A percentile compares a stretch with the other conserved stretches of the same genome.
Conservation (phyloP, 2,888 invertebrate species). For the Tipula vernalis region DNA sequence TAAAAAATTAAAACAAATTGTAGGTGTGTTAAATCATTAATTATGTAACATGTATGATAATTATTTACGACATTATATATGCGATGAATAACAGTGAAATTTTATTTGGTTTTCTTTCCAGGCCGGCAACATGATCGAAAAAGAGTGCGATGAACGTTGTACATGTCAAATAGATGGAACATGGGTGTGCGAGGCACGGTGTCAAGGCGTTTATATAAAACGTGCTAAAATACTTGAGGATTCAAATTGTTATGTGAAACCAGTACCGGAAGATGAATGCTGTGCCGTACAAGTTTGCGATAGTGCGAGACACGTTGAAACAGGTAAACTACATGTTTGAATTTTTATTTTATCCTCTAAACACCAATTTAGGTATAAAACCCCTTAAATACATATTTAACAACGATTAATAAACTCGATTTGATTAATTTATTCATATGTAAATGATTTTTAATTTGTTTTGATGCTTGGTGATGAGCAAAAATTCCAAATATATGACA, state of each 20-base stretch:
- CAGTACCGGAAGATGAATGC: constrained; percentile 55
- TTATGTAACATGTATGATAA: neutral
- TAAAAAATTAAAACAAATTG: neutral
- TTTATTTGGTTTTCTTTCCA: constrained; percentile 22
- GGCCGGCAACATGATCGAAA: constrained; percentile 57
- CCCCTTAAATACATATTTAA: neutral
- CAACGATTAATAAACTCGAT: neutral
- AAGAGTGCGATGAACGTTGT: constrained; percentile 67
- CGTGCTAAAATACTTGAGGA: constrained; percentile 54
- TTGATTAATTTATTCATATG: neutral
- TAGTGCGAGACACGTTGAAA: constrained; percentile 36
- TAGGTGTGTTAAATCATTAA: neutral
- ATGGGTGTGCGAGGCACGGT: constrained; percentile 61
- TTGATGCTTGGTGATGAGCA: neutral
- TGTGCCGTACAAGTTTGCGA: constrained; percentile 58
- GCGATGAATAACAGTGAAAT: neutral
- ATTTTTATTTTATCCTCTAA: neutral
- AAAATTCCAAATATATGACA: neutral
- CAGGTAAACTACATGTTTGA: constrained; percentile 29
- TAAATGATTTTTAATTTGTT: neutral
- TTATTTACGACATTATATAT: neutral
- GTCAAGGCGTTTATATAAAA: constrained; percentile 54
- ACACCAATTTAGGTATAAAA: neutral
- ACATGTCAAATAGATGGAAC: constrained; percentile 53
- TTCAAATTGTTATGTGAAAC: constrained; percentile 58